Evolutionary conservation across 2,113 vertebrate genomes (phyloP), one percentile per base, ranked within the genome.

Genomic region (Prionailurus bengalensis): DNA sequence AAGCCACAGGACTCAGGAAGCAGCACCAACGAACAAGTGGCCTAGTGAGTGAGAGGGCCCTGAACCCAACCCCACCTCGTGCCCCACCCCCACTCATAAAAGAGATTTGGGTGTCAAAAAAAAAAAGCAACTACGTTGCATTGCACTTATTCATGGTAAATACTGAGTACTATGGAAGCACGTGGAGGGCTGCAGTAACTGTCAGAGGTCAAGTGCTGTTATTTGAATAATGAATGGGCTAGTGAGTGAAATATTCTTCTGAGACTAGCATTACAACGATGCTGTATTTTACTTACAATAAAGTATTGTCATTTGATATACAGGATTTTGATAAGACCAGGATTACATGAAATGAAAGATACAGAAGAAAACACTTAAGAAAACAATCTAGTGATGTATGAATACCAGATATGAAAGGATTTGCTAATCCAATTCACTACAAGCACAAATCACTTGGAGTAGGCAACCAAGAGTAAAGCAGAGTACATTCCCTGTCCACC

Each of bases 1-100:
- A 99, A 99, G 97, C 99, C 99, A 12, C 99, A 99, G 97, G 99
- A 99, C 98, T 99, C 99, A 1, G 99, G 99, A 96, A 99, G 99
- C 98, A 99, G 99, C 10, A 98, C 99, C 95, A 99, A 99, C 0
- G 99, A 99, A 93, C 99, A 99, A 97, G 99, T 99, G 0, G 99
- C 99, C 98, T 99, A 99, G 99, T 99, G 99, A 99, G 99, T 99
- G 99, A 99, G 99, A 99, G 97, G 53, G 39, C 42, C 27, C 3
- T 6, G 29, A 61, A 36, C 66, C 70, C 15, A 0, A 11, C 80
- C 33, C 45, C 7, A 25, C 58, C 21, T 21, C 7, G 2, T 76
- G n/a, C 39, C 63, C 82, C 68, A 31, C 12, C 48, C 5, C 88
- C 51, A 58, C 90, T 61, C 29, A 4, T 97, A 97, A 98, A 97